A percentile compares a stretch with the other conserved stretches of the same genome.
These are phyloP conservation scores for Stenurella melanura DNA, from an alignment of 2,888 invertebrate species.

Conservation along the genomic window DNA sequence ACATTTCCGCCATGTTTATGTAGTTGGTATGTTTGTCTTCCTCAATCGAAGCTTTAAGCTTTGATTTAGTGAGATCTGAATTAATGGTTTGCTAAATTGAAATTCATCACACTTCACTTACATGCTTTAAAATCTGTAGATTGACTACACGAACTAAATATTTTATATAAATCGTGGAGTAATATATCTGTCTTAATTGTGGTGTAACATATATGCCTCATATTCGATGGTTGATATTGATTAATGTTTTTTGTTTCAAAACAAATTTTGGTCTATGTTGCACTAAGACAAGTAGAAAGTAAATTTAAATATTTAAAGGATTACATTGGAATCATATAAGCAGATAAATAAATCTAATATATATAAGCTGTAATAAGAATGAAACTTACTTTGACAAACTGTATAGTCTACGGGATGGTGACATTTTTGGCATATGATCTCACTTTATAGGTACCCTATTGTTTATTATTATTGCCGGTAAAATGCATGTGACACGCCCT, in stretches of 20 bases:
- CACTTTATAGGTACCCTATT: no score
- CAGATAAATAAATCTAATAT: no score
- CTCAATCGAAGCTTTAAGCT: not conserved
- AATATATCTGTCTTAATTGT: not conserved
- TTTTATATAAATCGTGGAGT: not conserved
- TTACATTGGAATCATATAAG: no score
- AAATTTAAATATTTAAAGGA: not conserved
- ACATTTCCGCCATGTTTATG: not conserved
- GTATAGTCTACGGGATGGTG: no score
- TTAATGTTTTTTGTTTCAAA: not conserved
- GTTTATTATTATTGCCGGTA: no score
- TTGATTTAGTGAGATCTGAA: not conserved
- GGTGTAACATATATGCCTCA: not conserved
- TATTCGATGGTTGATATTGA: not conserved
- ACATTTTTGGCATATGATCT: no score
- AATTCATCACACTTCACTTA: not conserved
- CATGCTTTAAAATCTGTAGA: no score
- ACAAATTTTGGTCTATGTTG: no score
- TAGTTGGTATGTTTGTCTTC: not conserved
- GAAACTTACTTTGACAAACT: no score
- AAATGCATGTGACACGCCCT: no score
- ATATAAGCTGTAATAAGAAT: no score
- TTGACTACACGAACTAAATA: not conserved
- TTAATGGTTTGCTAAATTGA: not conserved
- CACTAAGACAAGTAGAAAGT: not conserved